Base-by-base conservation (phyloP, 2,797 vertebrate genomes). In the Sebastolobus alascanus region DNA sequence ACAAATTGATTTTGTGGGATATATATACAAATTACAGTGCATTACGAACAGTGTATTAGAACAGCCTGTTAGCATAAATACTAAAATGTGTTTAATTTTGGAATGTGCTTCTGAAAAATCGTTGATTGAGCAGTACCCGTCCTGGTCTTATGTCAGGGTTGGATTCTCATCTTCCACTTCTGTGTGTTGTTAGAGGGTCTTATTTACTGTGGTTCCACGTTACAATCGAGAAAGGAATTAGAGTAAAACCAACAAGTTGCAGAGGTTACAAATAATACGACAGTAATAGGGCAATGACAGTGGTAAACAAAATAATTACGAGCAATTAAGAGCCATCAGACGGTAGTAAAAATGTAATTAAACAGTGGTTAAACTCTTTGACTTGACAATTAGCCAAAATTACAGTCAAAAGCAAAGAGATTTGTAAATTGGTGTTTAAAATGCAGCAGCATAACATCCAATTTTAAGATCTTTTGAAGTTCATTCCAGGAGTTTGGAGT, bases 381-480 rank as follows among this genome's bases (percentile, higher is more conserved):
- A 68, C 29, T 43, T 73, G 38, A 73, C 12, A 63, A 33, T 67
- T 27, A 40, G 16, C 31, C 6, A 56, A 8, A 43, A 37, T 59
- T 61, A 46, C 11, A 31, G 29, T 72, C 14, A 63, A 55, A 37
- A 27, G 22, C 6, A 31, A 25, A 18, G 5, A 13, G 1, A 43
- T 60, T 74, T 72, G 14, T 31, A 38, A 75, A 22, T 13, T 29
- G 46, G 9, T 68, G 43, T 38, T 33, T 52, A 16, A 74, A 58
- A 16, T 22, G 38, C 29, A 14, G 33, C 40, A 54, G 31, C 1
- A 11, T 4, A 67, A 29, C 3, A n/a, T 25, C 0, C 29, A 9
- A 12, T 35, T 27, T 65, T 25, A 8, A 22, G 35, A 25, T 65
- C 22, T 40, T 81, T 14, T 7, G 5, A 58, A 68, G n/a, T 11